Percentiles rank a stretch among this genome's conserved stretches.
Evolutionary conservation across 1,140 invertebrate species (phyloP).

Genomic region (Drosophila kikkawai): DNA sequence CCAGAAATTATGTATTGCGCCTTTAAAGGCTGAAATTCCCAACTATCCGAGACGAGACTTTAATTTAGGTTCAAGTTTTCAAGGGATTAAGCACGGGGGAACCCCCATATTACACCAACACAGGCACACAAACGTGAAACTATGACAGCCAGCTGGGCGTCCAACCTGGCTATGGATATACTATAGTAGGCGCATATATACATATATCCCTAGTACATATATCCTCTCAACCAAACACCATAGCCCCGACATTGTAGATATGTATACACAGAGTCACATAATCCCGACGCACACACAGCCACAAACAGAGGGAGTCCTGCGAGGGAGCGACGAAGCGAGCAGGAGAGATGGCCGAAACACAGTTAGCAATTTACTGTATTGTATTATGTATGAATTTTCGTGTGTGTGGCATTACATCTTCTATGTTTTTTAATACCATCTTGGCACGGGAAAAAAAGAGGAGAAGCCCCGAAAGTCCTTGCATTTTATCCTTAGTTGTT

Average conservation of each 20-base stretch:
- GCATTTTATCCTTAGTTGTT: slow-evolving; percentile 62
- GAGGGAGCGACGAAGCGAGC: slow-evolving; percentile 4
- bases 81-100: slow-evolving; percentile 4
- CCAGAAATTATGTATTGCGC: slow-evolving; percentile 1
- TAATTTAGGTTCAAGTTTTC: slow-evolving; percentile 1
- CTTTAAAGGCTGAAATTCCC: slow-evolving; percentile 17
- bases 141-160: slow-evolving; percentile 71
- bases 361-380: slow-evolving; percentile 66
- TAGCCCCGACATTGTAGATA: slow-evolving; percentile 31
- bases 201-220: slow-evolving; percentile 10
- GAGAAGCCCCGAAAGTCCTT: slow-evolving; percentile 41
- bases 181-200: slow-evolving; percentile 4
- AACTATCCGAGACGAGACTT: background rate
- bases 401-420: slow-evolving; percentile 48
- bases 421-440: slow-evolving; percentile 39
- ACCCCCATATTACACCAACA: slow-evolving; percentile 9
- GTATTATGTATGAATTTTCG: slow-evolving; percentile 64
- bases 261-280: slow-evolving; percentile 60
- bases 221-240: slow-evolving; percentile 5
- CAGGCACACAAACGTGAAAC: slow-evolving; percentile 46
- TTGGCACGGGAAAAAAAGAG: slow-evolving; percentile 8
- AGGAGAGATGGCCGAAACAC: slow-evolving; percentile 41
- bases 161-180: slow-evolving; percentile 29
- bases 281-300: slow-evolving; percentile 49
- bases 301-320: slow-evolving; percentile 11